phyloP scores from a whole-genome alignment of 2,797 vertebrate species.

The Staurois parvus region DNA sequence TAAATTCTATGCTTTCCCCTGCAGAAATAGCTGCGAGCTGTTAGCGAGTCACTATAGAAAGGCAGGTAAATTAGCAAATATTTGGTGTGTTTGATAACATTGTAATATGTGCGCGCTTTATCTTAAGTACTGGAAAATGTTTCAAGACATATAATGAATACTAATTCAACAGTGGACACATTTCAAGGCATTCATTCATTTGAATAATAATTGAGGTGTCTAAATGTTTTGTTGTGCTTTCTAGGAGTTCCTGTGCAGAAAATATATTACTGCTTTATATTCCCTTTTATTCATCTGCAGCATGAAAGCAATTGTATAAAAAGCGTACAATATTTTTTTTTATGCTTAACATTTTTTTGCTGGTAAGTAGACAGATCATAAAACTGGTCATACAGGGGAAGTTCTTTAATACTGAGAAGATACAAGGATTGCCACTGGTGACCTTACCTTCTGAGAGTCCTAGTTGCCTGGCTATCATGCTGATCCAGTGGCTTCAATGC shows the following conservation, averaged over 20 bases:
- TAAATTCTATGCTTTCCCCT: neutral
- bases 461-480: no score
- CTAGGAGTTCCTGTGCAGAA: constrained; percentile 29
- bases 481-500: no score
- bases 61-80: constrained; percentile 35
- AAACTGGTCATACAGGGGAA: no score
- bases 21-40: neutral
- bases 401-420: no score
- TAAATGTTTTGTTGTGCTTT: constrained; percentile 45
- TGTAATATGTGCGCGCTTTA: constrained; percentile 45
- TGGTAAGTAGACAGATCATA: no score
- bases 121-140: constrained; percentile 53
- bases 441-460: no score
- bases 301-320: neutral
- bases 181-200: constrained; percentile 47
- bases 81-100: constrained; percentile 44
- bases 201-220: constrained; percentile 45
- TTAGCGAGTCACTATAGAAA: neutral
- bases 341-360: neutral
- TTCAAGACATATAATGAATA: constrained; percentile 39
- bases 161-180: constrained; percentile 40
- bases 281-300: neutral
- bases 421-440: no score
- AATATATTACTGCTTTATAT: constrained; percentile 25
- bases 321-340: neutral